Evolutionary conservation across 2,888 invertebrate species (phyloP).

Genomic region (Drosophila mercatorum): DNA sequence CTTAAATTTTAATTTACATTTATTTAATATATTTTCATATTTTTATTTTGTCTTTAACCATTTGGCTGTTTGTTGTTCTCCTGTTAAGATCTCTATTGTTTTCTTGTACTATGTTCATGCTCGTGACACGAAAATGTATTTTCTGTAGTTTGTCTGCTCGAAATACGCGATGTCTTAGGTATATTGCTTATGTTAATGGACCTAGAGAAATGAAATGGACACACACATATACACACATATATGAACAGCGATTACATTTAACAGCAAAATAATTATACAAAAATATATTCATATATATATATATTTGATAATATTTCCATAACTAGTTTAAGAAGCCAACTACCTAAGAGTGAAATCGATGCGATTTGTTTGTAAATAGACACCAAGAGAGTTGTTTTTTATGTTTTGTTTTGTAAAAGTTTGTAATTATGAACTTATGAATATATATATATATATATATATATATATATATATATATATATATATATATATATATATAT

Average conservation of each 20-base stretch:
- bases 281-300: slow-evolving; percentile 60
- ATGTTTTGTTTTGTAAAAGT: slow-evolving; percentile 54
- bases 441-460: neutral
- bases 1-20: slow-evolving; percentile 46
- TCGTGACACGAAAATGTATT: slow-evolving; percentile 68
- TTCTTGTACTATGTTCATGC: slow-evolving; percentile 82
- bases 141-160: slow-evolving; percentile 24
- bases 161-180: slow-evolving; percentile 35
- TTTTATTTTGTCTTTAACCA: slow-evolving; percentile 2
- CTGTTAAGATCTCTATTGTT: slow-evolving; percentile 73
- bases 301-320: slow-evolving; percentile 45
- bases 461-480: slow-evolving; percentile 11
- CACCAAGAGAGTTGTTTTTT: slow-evolving; percentile 77
- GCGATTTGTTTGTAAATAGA: slow-evolving; percentile 74
- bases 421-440: slow-evolving; percentile 50
- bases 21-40: slow-evolving; percentile 21
- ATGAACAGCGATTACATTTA: slow-evolving; percentile 51
- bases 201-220: slow-evolving; percentile 57
- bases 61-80: slow-evolving; percentile 41
- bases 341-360: slow-evolving; percentile 67
- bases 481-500: too few relatives aligned
- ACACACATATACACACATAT: slow-evolving; percentile 24
- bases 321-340: slow-evolving; percentile 69
- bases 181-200: slow-evolving; percentile 45
- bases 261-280: slow-evolving; percentile 73